Evolutionary conservation across 2,888 invertebrate species (phyloP).

Genomic region (Ethmia dodecea): DNA sequence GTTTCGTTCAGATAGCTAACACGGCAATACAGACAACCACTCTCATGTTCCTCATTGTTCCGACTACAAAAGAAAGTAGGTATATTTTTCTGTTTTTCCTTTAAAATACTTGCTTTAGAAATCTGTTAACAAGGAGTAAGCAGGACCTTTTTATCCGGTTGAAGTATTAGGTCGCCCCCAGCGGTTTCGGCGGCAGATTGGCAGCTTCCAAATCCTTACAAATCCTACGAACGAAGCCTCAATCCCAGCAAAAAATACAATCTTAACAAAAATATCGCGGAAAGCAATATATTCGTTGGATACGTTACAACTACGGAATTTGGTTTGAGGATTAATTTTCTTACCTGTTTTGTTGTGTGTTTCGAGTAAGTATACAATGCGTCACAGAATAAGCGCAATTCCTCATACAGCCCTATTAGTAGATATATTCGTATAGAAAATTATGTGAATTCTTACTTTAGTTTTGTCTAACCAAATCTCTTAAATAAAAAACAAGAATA

Average conservation of each 20-base stretch:
- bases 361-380: too few species aligned
- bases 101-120: constrained; percentile 36
- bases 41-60: constrained; percentile 28
- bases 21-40: constrained; percentile 12
- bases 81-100: constrained; percentile 26
- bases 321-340: too few species aligned
- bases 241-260: constrained; percentile 44
- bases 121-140: constrained; percentile 59
- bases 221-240: constrained; percentile 50
- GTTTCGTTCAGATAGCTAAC: too few species aligned
- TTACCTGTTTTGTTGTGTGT: too few species aligned
- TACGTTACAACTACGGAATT: too few species aligned
- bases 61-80: constrained; percentile 27
- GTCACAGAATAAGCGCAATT: too few species aligned
- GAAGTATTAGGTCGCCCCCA: constrained; percentile 53
- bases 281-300: too few species aligned
- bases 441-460: too few species aligned
- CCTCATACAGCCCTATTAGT: too few species aligned
- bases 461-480: too few species aligned
- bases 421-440: too few species aligned
- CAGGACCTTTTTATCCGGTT: constrained; percentile 53
- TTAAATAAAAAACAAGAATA: too few species aligned
- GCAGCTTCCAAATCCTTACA: constrained; percentile 61
- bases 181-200: constrained; percentile 56
- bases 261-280: constrained; percentile 50